phyloP scores from a whole-genome alignment of 2,113 vertebrate species.

The Grammomys surdaster region DNA sequence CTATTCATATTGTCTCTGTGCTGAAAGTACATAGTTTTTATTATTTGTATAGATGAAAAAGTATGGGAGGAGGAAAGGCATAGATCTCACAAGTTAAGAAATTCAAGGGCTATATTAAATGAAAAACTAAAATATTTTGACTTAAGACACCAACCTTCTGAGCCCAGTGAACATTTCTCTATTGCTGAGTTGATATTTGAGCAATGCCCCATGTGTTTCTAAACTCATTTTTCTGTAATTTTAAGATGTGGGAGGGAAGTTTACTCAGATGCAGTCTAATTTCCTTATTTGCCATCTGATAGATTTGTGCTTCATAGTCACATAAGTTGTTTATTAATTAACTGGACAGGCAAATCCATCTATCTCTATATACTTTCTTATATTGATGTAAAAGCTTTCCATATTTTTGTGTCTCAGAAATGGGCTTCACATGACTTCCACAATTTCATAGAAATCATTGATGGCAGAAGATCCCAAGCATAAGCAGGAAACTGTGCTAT shows the following conservation, averaged over 20 bases:
- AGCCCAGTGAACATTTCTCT: not conserved
- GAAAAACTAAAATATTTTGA: not conserved
- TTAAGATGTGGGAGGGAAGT: not conserved
- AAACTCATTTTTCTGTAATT: not conserved
- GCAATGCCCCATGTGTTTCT: not conserved
- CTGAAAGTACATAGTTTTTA: not conserved
- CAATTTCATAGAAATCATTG: not conserved
- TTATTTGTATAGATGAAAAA: slow-evolving; percentile 17
- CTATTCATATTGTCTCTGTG: not conserved
- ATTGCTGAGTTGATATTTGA: not conserved
- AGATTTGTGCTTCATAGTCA: not conserved
- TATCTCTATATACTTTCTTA: not conserved
- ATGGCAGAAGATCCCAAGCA: not conserved
- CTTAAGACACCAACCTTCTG: not conserved
- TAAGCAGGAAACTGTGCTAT: not conserved
- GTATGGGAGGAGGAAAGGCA: not conserved
- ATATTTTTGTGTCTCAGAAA: slow-evolving; percentile 6
- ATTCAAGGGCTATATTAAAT: not conserved
- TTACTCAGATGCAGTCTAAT: not conserved
- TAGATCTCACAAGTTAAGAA: not conserved
- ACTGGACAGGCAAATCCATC: not conserved
- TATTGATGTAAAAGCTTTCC: not conserved
- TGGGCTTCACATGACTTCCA: not conserved
- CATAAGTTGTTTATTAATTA: slow-evolving; percentile 15
- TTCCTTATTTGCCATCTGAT: not conserved